These are phyloP conservation scores for Drosophila affinis DNA, from an alignment of 2,888 invertebrate species.

Conservation along the genomic window DNA sequence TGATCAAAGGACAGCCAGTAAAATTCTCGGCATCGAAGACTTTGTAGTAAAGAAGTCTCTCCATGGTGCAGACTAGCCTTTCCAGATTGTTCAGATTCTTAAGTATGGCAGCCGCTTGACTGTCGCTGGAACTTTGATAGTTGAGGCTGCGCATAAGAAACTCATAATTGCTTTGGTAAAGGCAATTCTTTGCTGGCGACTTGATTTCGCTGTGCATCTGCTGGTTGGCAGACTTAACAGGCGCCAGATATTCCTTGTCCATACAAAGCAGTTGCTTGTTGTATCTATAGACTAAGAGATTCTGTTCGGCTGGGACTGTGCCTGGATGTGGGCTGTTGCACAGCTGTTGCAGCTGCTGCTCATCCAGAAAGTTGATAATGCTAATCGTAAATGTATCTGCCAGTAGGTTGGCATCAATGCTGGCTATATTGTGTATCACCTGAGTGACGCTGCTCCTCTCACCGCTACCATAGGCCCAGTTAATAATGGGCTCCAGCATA, in stretches of 20 bases:
- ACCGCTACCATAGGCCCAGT: slow-evolving; percentile 71
- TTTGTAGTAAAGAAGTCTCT: slow-evolving; percentile 71
- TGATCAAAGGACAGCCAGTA: slow-evolving; percentile 77
- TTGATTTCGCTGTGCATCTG: slow-evolving; percentile 2
- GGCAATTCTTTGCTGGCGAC: slow-evolving; percentile 60
- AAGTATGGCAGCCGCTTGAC: slow-evolving; percentile 54
- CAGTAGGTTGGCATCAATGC: slow-evolving; percentile 67
- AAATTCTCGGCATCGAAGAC: slow-evolving; percentile 68
- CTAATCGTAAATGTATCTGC: slow-evolving; percentile 80
- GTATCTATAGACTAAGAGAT: slow-evolving; percentile 74
- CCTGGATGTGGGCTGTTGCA: background rate
- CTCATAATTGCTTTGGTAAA: slow-evolving; percentile 80
- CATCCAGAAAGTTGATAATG: slow-evolving; percentile 80
- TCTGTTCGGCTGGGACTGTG: slow-evolving; percentile 13
- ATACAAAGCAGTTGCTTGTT: slow-evolving; percentile 75
- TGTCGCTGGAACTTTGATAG: slow-evolving; percentile 61
- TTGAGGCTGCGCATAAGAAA: slow-evolving; percentile 79
- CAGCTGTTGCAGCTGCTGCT: slow-evolving; percentile 43
- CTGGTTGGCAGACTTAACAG: background rate
- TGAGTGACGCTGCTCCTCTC: slow-evolving; percentile 66
- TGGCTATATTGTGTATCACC: slow-evolving; percentile 74
- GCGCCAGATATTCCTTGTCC: slow-evolving; percentile 43
- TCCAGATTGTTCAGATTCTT: slow-evolving; percentile 67
- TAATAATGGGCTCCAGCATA: slow-evolving; percentile 64
- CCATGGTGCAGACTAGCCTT: slow-evolving; percentile 68